Evolutionary conservation across 2,888 invertebrate species (phyloP), one percentile per base, ranked within the genome.

Genomic region (Tipula vernalis): DNA sequence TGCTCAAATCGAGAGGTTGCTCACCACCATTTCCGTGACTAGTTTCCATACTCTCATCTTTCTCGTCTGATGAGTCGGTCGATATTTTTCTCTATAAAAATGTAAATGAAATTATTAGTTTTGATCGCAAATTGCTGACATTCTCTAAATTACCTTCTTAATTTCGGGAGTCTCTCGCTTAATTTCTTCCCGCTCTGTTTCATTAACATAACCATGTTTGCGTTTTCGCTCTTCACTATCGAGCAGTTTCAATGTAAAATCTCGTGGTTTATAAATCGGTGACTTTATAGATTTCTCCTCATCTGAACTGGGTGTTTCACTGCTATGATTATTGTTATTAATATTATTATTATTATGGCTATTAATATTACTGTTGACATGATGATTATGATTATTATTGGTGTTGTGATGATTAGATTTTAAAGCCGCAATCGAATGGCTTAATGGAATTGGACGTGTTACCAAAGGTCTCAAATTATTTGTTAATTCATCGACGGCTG

Each of bases 1-100:
- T 92, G 86, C 96, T 95, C 88, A 97, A 92, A 91, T 97, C 97
- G 84, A 97, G 91, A 0, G 97, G 96, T 89, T 95, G 94, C 87
- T 95, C 95, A 5, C 92, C 92, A 86, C 92, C 95, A 5, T 92
- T 92, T 2, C 84, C 41, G 39, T 84, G 84, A 3, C 36, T 15
- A 84, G 39, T 84, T 91, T 87, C 87, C 86, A 71, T 87, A 86
- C 93, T 92, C 89, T 92, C 88, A 87, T 42, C 86, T 84, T 84
- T 84, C 15, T 39, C 36, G 6, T 39, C 88, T 10, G 89, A 88
- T 39, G 87, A 51, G 5, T 83, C 84, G n/a, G 4, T 39, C 5
- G 84, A 84, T 51, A 51, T 8, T 36, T 86, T 86, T 57, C 86
- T 13, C 86, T 86, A 18, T 44, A 57, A 86, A 36, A n/a, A 28